Base-by-base conservation (phyloP, 2,113 vertebrate species). In the Oceanites oceanicus region DNA sequence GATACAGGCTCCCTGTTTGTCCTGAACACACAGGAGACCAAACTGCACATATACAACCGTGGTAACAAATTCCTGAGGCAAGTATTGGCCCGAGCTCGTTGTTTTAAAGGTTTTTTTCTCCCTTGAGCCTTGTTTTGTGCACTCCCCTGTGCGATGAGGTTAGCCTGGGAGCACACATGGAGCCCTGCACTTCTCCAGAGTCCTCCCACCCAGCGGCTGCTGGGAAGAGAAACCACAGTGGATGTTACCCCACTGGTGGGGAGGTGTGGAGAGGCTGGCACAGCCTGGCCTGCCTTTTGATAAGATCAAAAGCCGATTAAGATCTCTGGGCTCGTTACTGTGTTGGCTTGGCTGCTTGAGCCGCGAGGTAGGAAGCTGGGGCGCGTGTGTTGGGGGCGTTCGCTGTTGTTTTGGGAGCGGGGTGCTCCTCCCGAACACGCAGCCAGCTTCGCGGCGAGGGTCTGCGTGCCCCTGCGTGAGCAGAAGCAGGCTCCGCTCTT, bases 41-140 rank as follows among this genome's bases (percentile, higher is more conserved):
- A 5, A 45, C 32, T 13, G 17, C 52, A 3, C 4, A 0, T 11
- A 3, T 21, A 8, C 36, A 34, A 0, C n/a, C 0, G 0, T 7
- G 18, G n/a, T 29, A 25, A 19, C 49, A 32, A 65, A 6, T 25
- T 53, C 38, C 76, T 15, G 79, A 23, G 71, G 52, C 74, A 32
- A 12, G 10, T 17, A 3, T 5, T 20, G 61, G 18, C 32, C 53
- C 0, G 0, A 29, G 38, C 38, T 47, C 75, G 4, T 22, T 25
- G 40, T 52, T 80, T 4, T 13, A 4, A 34, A 32, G 47, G 17
- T 20, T 50, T 45, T 45, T 45, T 30, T 34, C 13, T 42, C 40
- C 30, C 27, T 14, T 20, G 9, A 76, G 62, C 66, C 15, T n/a
- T 8, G 19, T 71, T 71, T 36, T 12, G 11, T 29, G 47, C 50